These are phyloP conservation scores for Ophioninae sp. DNA, from an alignment of 2,888 invertebrate genomes.

Conservation along the genomic window DNA sequence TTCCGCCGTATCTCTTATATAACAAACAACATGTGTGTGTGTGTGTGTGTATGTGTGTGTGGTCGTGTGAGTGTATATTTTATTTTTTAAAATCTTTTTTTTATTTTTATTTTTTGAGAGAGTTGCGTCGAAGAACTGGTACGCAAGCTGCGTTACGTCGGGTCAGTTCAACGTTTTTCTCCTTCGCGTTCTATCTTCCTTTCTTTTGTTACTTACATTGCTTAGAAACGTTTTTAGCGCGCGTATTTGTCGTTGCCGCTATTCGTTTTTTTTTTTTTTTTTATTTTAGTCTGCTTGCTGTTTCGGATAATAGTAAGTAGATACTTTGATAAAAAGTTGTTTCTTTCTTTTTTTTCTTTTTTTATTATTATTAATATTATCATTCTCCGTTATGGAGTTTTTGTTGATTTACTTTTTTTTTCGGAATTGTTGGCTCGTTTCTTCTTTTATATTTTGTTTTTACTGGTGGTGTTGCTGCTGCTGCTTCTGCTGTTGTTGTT, in stretches of 20 bases:
- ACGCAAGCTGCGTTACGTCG: slow-evolving; percentile 71
- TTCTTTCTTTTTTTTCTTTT: slow-evolving; percentile 72
- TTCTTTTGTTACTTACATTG: slow-evolving; percentile 72
- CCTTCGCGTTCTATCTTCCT: slow-evolving; percentile 16
- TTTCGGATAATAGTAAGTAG: slow-evolving; percentile 83
- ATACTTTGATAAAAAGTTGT: slow-evolving; percentile 73
- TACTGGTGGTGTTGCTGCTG: slow-evolving; percentile 55
- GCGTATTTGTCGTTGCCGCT: slow-evolving; percentile 76
- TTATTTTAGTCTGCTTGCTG: slow-evolving; percentile 79
- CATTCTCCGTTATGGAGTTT: slow-evolving; percentile 74
- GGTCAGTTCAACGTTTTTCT: slow-evolving; percentile 67
- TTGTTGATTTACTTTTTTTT: slow-evolving; percentile 69
- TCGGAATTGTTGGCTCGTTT: slow-evolving; percentile 73
- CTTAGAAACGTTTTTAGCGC: slow-evolving; percentile 74
- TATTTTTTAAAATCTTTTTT: slow-evolving; percentile 47
- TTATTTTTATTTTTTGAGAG: slow-evolving; percentile 57
- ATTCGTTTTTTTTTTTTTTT: slow-evolving; percentile 73
- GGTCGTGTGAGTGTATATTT: not conserved
- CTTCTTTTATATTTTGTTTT: slow-evolving; percentile 42
- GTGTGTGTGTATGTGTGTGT: slow-evolving; percentile 60
- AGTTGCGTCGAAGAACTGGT: slow-evolving; percentile 70
- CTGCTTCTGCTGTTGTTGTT: slow-evolving; percentile 58
- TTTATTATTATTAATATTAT: slow-evolving; percentile 80
- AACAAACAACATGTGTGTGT: slow-evolving; percentile 77
- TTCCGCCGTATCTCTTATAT: slow-evolving; percentile 77